A percentile compares a stretch with the other conserved stretches of the same genome.
These are phyloP conservation scores for Melanotaenia pygmaea DNA, from an alignment of 2,797 vertebrate species.

Conservation along the genomic window DNA sequence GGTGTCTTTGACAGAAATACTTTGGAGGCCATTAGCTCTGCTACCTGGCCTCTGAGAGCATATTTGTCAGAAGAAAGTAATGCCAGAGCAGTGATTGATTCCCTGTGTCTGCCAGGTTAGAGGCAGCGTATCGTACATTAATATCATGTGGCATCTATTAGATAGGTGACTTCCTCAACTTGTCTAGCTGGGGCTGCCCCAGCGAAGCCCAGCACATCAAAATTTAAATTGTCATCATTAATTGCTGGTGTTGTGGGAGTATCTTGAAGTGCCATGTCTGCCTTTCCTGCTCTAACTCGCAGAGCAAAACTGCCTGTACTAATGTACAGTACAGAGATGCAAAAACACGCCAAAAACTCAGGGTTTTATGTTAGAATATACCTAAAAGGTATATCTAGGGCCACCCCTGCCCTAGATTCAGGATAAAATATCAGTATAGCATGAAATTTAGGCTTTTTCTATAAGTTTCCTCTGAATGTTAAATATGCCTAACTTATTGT, in stretches of 20 bases:
- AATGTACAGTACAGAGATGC: background rate
- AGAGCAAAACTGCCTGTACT: conserved; percentile 9
- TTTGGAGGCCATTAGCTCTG: conserved; percentile 80
- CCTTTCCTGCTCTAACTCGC: conserved; percentile 12
- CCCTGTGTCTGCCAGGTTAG: conserved; percentile 72
- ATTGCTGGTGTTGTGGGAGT: conserved; percentile 62
- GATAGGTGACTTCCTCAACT: conserved; percentile 73
- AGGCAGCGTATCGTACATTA: conserved; percentile 68
- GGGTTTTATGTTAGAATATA: too few relatives aligned
- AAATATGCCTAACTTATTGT: too few relatives aligned
- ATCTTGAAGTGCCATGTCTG: conserved; percentile 35
- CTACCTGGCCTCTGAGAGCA: conserved; percentile 72
- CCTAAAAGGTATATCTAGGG: too few relatives aligned
- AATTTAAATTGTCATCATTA: conserved; percentile 75
- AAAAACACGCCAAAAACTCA: background rate
- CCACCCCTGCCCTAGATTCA: too few relatives aligned
- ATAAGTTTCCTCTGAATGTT: too few relatives aligned
- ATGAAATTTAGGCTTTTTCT: too few relatives aligned
- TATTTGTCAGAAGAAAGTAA: conserved; percentile 79
- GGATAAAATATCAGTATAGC: too few relatives aligned
- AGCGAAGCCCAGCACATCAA: conserved; percentile 52
- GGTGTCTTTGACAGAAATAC: conserved; percentile 80
- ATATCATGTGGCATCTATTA: conserved; percentile 78
- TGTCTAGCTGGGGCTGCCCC: conserved; percentile 41
- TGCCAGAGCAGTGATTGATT: conserved; percentile 76